Base-by-base conservation (phyloP, 2,797 vertebrate genomes). In the Arctocebus calabarensis region DNA sequence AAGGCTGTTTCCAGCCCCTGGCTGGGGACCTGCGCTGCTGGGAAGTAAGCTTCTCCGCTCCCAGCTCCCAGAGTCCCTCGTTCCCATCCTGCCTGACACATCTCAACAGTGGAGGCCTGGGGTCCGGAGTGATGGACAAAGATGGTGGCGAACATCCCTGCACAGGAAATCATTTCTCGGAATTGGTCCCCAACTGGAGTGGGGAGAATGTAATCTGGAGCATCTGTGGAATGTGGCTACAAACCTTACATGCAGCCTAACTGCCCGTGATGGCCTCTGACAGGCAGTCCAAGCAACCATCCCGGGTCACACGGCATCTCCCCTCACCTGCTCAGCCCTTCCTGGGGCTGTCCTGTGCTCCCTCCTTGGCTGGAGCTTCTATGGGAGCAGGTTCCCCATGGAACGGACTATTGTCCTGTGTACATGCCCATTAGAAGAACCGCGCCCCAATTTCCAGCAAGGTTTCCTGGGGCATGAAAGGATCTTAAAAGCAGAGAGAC, bases 291-390 rank as follows among this genome's bases (percentile, higher is more conserved):
- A 64, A 55, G 85, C 4, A 22, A 68, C 37, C n/a, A 5, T 34
- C 64, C 22, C 27, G 0, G 25, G 13, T 32, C 9, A 8, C 62
- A 19, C 2, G 8, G 32, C 19, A 6, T 16, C 48, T 7, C 79
- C 59, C 1, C 25, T 1, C 14, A 29, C 86, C 82, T 25, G n/a
- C 55, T 34, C 9, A 1, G 43, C 23, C 59, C 81, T 29, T 59
- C 32, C 22, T 3, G 43, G 66, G 61, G 62, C 48, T 52, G 14
- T 52, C 16, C 48, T 52, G 48, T 52, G 14, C 55, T 66, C n/a
- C 3, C 27, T 34, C 37, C 73, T 27, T 3, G 1, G 1, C 13
- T 22, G 13, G 48, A 78, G 34, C 17, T 1, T 40, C 34, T 0
- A 10, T n/a, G 37, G 84, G 10, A 43, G 10, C 12, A 5, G 52